These are phyloP conservation scores for Limnephilus marmoratus DNA, from an alignment of 2,888 invertebrate species.

Conservation along the genomic window DNA sequence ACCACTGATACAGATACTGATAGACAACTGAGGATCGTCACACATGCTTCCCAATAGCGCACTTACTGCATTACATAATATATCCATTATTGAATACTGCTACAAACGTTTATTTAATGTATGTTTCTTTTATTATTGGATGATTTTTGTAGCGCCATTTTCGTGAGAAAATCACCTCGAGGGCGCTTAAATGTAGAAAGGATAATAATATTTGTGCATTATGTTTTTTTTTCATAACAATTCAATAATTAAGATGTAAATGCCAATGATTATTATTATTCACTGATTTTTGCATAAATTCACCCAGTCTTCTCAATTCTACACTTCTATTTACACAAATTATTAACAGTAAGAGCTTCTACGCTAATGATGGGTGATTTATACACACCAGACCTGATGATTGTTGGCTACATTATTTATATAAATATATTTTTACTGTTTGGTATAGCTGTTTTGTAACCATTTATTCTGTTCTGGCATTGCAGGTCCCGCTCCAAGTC, in stretches of 20 bases:
- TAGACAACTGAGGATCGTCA: not conserved
- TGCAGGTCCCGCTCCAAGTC: slow-evolving; percentile 69
- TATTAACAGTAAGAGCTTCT: not conserved
- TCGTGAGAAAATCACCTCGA: too few species aligned
- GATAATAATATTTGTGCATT: not conserved
- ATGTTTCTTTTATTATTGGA: not conserved
- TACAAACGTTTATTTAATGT: not conserved
- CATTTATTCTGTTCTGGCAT: slow-evolving; percentile 24
- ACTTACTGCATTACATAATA: not conserved
- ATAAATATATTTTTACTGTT: not conserved
- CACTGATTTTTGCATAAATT: not conserved
- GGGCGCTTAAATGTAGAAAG: not conserved
- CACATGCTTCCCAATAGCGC: not conserved
- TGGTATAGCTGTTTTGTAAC: not conserved
- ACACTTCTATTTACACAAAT: not conserved
- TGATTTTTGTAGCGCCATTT: too few species aligned
- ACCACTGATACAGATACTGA: not conserved
- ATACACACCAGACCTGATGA: not conserved
- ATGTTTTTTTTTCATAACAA: not conserved
- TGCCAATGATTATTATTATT: not conserved
- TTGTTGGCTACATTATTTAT: not conserved
- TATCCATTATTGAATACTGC: not conserved
- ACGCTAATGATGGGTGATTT: not conserved
- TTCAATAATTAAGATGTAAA: not conserved
- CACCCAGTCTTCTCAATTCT: not conserved